phyloP scores from a whole-genome alignment of 2,797 vertebrate genomes.

The Galaxias olidus region DNA sequence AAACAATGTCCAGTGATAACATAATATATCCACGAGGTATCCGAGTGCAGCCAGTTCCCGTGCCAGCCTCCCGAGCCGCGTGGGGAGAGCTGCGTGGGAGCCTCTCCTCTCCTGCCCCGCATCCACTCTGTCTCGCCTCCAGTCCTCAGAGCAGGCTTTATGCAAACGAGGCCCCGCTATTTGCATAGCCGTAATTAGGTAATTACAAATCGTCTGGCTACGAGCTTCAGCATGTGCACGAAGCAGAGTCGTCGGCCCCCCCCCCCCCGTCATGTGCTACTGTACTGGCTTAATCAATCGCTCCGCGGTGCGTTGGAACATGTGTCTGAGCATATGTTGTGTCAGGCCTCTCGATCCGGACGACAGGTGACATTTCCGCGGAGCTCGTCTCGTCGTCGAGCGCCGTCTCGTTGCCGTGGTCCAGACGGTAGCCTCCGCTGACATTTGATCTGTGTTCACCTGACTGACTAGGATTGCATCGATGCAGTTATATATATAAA shows the following conservation, averaged over 20 bases:
- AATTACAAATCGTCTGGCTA: constrained; percentile 90
- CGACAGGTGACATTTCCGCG: constrained; percentile 71
- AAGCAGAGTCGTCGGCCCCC: constrained; percentile 72
- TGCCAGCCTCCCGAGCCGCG: not conserved
- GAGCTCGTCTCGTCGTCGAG: constrained; percentile 47
- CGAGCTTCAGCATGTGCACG: constrained; percentile 82
- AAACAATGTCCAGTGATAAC: no score
- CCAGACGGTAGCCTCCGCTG: not conserved
- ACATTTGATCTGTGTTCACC: no score
- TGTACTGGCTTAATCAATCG: constrained; percentile 76
- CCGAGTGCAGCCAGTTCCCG: no score
- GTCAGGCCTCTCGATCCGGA: constrained; percentile 58
- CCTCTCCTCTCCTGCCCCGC: constrained; percentile 44
- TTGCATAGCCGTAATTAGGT: constrained; percentile 90
- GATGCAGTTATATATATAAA: no score
- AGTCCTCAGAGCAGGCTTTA: constrained; percentile 75
- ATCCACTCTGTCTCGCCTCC: constrained; percentile 50
- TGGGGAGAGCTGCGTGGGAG: constrained; percentile 26
- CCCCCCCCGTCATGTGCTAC: constrained; percentile 72
- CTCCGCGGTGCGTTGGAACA: constrained; percentile 54
- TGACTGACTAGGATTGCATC: no score
- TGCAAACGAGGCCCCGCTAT: constrained; percentile 84
- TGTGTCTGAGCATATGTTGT: constrained; percentile 72
- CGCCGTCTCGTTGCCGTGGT: not conserved
- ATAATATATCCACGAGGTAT: no score